A percentile compares a stretch with the other conserved stretches of the same genome.
Evolutionary conservation across 2,113 vertebrate species (phyloP).

Genomic region (Arvicanthis niloticus): DNA sequence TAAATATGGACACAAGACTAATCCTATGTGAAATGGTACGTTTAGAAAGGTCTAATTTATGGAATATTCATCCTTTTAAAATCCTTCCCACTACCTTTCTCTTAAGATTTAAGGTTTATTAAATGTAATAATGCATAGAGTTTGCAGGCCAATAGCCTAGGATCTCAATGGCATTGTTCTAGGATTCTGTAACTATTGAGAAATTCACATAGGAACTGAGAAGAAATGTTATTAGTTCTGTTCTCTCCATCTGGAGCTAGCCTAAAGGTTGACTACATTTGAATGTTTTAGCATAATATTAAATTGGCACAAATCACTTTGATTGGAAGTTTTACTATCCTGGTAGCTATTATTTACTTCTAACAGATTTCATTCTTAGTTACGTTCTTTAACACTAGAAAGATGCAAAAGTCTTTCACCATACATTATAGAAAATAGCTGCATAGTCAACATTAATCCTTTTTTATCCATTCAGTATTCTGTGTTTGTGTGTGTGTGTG

Average conservation of each 20-base stretch:
- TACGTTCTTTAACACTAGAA: not conserved
- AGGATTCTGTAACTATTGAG: not conserved
- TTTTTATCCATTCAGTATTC: not conserved
- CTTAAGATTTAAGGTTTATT: not conserved
- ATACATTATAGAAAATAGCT: not conserved
- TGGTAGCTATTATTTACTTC: slow-evolving; percentile 47
- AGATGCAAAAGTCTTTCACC: not conserved
- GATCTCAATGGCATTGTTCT: not conserved
- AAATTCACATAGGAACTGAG: not conserved
- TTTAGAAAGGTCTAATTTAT: not conserved
- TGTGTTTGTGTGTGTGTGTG: too few species aligned
- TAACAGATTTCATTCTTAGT: not conserved
- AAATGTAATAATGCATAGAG: not conserved
- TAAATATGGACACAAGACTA: not conserved
- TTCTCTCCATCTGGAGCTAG: slow-evolving; percentile 53
- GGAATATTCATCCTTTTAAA: not conserved
- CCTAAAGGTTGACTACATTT: slow-evolving; percentile 63
- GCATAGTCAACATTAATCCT: not conserved
- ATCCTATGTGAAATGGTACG: not conserved
- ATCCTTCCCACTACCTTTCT: not conserved
- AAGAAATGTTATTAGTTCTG: slow-evolving; percentile 18
- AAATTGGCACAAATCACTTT: slow-evolving; percentile 61
- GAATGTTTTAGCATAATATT: slow-evolving; percentile 60
- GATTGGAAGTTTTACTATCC: slow-evolving; percentile 38
- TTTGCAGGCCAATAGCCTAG: not conserved